Percentiles rank a stretch among this genome's conserved stretches.
phyloP scores from a whole-genome alignment of 2,113 vertebrate species.

The Rhizomys pruinosus region DNA sequence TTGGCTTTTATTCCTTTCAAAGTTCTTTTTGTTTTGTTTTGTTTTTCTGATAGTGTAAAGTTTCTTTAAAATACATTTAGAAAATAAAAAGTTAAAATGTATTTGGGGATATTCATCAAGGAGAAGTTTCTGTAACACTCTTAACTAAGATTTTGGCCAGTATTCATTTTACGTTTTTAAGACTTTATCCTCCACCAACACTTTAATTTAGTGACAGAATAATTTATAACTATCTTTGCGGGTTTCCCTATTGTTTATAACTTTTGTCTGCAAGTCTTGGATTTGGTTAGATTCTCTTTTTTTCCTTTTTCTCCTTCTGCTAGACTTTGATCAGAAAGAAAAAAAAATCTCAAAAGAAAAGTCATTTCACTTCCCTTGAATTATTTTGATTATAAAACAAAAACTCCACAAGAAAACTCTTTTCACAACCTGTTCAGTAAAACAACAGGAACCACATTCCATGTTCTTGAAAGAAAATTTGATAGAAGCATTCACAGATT shows the following conservation, averaged over 20 bases:
- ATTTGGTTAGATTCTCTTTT: constrained; percentile 57
- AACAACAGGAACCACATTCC: constrained; percentile 74
- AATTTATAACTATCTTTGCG: constrained; percentile 81
- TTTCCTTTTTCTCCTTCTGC: constrained; percentile 54
- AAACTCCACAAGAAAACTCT: constrained; percentile 71
- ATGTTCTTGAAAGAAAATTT: constrained; percentile 74
- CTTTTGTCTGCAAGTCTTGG: constrained; percentile 77
- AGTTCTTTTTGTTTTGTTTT: constrained; percentile 35
- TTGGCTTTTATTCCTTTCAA: constrained; percentile 76
- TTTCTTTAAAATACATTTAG: constrained; percentile 86
- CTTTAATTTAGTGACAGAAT: constrained; percentile 79
- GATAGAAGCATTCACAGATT: constrained; percentile 77
- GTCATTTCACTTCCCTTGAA: constrained; percentile 78
- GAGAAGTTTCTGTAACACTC: constrained; percentile 79
- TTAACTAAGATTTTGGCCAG: constrained; percentile 55
- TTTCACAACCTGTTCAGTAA: constrained; percentile 71
- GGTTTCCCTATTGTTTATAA: constrained; percentile 74
- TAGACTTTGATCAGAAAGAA: constrained; percentile 67
- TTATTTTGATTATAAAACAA: constrained; percentile 84
- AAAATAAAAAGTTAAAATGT: constrained; percentile 77
- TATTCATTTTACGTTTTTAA: constrained; percentile 74
- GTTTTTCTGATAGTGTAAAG: constrained; percentile 79
- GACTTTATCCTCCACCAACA: constrained; percentile 71
- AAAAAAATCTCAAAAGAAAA: constrained; percentile 70
- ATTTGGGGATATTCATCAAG: constrained; percentile 79